Evolutionary conservation across 2,888 invertebrate species (phyloP).

Genomic region (Morpho helenor): DNA sequence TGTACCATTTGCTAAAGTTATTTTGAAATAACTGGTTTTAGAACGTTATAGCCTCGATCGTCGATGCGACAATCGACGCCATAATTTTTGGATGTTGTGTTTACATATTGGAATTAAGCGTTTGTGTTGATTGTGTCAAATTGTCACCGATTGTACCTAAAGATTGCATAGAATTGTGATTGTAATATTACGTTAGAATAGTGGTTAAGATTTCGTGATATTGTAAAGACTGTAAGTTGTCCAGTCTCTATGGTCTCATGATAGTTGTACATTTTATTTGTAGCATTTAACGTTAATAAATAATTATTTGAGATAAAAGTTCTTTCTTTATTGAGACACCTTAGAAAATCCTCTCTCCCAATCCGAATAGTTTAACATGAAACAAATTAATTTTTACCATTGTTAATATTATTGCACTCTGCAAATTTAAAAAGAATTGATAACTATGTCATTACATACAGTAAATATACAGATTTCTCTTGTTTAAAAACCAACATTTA

Average conservation of each 20-base stretch:
- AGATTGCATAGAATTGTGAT: slow-evolving; percentile 4
- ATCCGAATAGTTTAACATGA: slow-evolving; percentile 19
- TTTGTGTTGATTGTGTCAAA: slow-evolving; percentile 9
- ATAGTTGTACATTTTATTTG: slow-evolving; percentile 17
- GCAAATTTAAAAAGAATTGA: neutral
- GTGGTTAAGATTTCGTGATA: slow-evolving; percentile 20
- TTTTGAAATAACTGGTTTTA: neutral
- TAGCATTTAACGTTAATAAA: slow-evolving; percentile 25
- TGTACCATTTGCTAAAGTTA: slow-evolving; percentile 7
- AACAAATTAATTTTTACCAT: neutral
- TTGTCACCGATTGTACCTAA: slow-evolving; percentile 10
- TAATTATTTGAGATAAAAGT: slow-evolving; percentile 54
- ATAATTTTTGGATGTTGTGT: slow-evolving; percentile 15
- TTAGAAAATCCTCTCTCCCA: slow-evolving; percentile 29
- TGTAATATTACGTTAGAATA: slow-evolving; percentile 17
- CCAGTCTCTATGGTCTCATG: slow-evolving; percentile 21
- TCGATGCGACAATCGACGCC: slow-evolving; percentile 1
- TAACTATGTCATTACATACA: no score
- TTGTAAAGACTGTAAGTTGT: slow-evolving; percentile 14
- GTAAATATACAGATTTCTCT: no score
- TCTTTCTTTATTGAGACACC: slow-evolving; percentile 43
- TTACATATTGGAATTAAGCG: slow-evolving; percentile 11
- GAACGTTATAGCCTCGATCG: neutral
- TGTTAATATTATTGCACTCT: neutral
- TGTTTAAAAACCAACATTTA: no score